phyloP scores from a whole-genome alignment of 2,888 invertebrate genomes.

The Anthrax anthrax region DNA sequence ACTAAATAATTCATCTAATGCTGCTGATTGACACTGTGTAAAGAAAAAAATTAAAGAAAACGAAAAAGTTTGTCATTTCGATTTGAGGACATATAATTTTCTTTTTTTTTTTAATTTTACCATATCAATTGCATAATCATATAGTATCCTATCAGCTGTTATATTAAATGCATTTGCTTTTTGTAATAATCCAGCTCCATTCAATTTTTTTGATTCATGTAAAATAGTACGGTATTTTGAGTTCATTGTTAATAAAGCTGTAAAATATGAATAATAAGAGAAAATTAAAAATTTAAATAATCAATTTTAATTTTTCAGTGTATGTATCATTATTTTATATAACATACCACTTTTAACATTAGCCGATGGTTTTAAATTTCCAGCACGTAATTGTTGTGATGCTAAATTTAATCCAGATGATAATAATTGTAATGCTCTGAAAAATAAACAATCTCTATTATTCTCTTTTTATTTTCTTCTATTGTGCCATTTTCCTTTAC shows the following conservation, averaged over 20 bases:
- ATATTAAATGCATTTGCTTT: slow-evolving; percentile 58
- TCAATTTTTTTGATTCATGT: slow-evolving; percentile 75
- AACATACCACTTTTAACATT: slow-evolving; percentile 74
- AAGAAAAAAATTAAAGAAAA: slow-evolving; percentile 18
- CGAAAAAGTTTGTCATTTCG: not conserved
- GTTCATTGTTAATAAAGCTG: slow-evolving; percentile 78
- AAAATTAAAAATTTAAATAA: not conserved
- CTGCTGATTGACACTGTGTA: slow-evolving; percentile 97
- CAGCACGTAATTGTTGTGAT: slow-evolving; percentile 67
- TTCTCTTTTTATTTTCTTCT: not conserved
- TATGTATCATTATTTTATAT: not conserved
- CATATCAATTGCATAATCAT: slow-evolving; percentile 95
- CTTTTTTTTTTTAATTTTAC: too few relatives aligned
- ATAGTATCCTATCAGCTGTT: slow-evolving; percentile 91
- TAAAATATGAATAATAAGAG: slow-evolving; percentile 5
- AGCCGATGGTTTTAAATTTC: slow-evolving; percentile 77
- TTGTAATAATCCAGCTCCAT: slow-evolving; percentile 54
- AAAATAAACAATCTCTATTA: slow-evolving; percentile 7
- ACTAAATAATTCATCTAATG: slow-evolving; percentile 91
- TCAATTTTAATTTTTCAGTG: slow-evolving; percentile 1
- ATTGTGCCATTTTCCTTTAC: slow-evolving; percentile 2
- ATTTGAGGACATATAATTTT: not conserved
- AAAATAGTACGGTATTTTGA: slow-evolving; percentile 82
- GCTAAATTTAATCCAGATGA: slow-evolving; percentile 88
- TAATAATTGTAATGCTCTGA: slow-evolving; percentile 76